Percentiles rank a stretch among this genome's conserved stretches.
phyloP scores from a whole-genome alignment of 2,113 vertebrate genomes.

The Vulpes vulpes region DNA sequence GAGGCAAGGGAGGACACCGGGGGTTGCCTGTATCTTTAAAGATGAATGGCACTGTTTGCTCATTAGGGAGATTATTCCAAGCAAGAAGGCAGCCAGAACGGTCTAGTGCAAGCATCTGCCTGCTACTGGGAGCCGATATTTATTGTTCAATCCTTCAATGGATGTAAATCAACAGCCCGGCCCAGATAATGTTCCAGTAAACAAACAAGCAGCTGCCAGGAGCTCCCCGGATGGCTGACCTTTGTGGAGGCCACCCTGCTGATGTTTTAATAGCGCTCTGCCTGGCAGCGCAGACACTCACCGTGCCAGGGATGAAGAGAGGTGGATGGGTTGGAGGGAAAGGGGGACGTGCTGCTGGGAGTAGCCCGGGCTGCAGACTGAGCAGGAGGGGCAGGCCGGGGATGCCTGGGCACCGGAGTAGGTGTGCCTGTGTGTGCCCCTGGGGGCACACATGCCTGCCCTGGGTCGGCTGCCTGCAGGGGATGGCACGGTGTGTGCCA shows the following conservation, averaged over 20 bases:
- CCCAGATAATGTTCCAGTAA: constrained; percentile 89
- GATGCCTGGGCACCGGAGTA: too few species aligned
- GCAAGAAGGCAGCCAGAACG: constrained; percentile 80
- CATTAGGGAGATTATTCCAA: constrained; percentile 89
- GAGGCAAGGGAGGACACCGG: not conserved
- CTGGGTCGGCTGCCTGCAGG: not conserved
- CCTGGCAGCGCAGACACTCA: constrained; percentile 69
- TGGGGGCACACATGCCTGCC: fast-evolving
- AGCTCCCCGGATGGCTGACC: constrained; percentile 88
- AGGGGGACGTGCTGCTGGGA: not conserved
- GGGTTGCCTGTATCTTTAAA: constrained; percentile 82
- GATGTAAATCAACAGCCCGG: constrained; percentile 89
- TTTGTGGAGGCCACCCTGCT: constrained; percentile 83
- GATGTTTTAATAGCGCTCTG: constrained; percentile 88
- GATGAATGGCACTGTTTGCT: constrained; percentile 87
- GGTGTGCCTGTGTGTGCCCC: too few species aligned
- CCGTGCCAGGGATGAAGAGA: constrained; percentile 59
- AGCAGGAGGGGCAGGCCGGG: fast-evolving
- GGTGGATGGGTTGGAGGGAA: constrained; percentile 27
- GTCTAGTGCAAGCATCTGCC: constrained; percentile 89
- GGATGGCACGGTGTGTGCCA: fast-evolving
- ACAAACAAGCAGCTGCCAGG: constrained; percentile 91
- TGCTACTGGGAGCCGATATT: constrained; percentile 90
- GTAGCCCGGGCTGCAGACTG: not conserved
- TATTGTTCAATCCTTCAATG: constrained; percentile 89